Evolutionary conservation across 2,113 vertebrate genomes (phyloP).

Genomic region (Antennarius striatus): DNA sequence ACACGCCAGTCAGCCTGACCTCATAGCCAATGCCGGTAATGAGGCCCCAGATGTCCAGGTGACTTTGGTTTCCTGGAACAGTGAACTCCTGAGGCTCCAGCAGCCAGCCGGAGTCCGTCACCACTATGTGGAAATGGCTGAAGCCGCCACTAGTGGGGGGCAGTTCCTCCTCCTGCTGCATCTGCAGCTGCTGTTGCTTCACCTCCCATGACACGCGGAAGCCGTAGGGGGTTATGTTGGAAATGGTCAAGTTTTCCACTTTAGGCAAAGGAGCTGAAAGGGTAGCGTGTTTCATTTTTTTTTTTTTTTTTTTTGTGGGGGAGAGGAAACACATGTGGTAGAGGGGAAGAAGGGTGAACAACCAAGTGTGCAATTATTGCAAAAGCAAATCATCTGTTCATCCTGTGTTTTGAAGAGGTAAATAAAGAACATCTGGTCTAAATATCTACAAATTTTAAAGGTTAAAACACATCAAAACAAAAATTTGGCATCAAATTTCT

Average conservation of each 20-base stretch:
- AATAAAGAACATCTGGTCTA: not conserved
- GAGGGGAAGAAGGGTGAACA: constrained; percentile 67
- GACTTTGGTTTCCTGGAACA: constrained; percentile 75
- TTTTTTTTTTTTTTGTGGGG: constrained; percentile 8
- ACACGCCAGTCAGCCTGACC: constrained; percentile 87
- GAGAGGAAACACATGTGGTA: constrained; percentile 20
- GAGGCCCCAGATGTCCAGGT: constrained; percentile 79
- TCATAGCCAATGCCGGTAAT: constrained; percentile 85
- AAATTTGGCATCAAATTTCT: constrained; percentile 7
- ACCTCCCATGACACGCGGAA: constrained; percentile 79
- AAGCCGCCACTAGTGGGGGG: constrained; percentile 75
- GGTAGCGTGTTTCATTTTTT: constrained; percentile 42
- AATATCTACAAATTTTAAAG: not conserved
- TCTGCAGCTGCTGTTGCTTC: constrained; percentile 39
- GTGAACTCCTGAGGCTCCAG: constrained; percentile 88
- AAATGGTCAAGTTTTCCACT: constrained; percentile 94
- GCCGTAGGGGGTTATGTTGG: constrained; percentile 86
- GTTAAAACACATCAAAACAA: not conserved
- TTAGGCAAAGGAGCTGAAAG: constrained; percentile 89
- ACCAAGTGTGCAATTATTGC: constrained; percentile 72
- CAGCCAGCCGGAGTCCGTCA: constrained; percentile 95
- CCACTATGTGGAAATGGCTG: constrained; percentile 89
- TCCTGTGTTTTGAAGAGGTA: not conserved
- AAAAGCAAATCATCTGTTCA: constrained; percentile 60
- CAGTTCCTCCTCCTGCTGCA: constrained; percentile 43